phyloP scores from a whole-genome alignment of 2,888 invertebrate genomes.

The Tenthredo notha region DNA sequence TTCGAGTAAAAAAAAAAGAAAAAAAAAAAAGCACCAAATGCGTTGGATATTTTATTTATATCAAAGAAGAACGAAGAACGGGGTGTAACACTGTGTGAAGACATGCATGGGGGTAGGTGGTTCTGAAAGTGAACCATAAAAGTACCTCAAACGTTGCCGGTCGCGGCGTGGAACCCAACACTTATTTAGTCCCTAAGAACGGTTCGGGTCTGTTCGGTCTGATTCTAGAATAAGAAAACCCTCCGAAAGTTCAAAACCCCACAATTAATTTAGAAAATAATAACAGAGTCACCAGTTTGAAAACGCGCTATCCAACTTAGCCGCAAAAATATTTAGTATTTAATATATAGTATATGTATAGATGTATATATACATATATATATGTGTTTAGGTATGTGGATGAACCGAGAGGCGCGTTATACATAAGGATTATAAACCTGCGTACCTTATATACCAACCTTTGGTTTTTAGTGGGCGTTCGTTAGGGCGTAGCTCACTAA shows the following conservation, averaged over 20 bases:
- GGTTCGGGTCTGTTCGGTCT: not conserved
- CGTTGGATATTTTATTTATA: not conserved
- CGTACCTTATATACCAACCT: not conserved
- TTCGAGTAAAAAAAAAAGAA: not conserved
- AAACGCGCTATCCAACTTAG: slow-evolving; percentile 35
- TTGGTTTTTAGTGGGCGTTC: slow-evolving; percentile 71
- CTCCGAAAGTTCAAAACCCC: slow-evolving; percentile 36
- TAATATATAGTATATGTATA: not conserved
- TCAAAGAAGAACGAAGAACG: not conserved
- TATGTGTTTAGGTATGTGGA: slow-evolving; percentile 2
- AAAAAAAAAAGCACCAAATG: too few species aligned
- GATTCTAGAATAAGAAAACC: slow-evolving; percentile 45
- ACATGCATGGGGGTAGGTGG: not conserved
- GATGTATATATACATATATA: not conserved
- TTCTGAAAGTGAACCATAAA: slow-evolving; percentile 7
- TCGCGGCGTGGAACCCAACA: slow-evolving; percentile 25
- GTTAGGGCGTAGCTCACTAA: slow-evolving; percentile 76
- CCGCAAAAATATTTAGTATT: slow-evolving; percentile 39
- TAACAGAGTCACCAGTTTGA: slow-evolving; percentile 52
- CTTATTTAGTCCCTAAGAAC: slow-evolving; percentile 28
- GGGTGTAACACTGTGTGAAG: not conserved
- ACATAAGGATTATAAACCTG: not conserved
- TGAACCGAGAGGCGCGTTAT: slow-evolving; percentile 1
- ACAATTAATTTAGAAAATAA: slow-evolving; percentile 55
- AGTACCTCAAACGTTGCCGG: slow-evolving; percentile 33